Percentiles rank a stretch among this genome's conserved stretches.
Conservation (phyloP, 2,797 vertebrate genomes). For the Tympanoctomys barrerae region DNA sequence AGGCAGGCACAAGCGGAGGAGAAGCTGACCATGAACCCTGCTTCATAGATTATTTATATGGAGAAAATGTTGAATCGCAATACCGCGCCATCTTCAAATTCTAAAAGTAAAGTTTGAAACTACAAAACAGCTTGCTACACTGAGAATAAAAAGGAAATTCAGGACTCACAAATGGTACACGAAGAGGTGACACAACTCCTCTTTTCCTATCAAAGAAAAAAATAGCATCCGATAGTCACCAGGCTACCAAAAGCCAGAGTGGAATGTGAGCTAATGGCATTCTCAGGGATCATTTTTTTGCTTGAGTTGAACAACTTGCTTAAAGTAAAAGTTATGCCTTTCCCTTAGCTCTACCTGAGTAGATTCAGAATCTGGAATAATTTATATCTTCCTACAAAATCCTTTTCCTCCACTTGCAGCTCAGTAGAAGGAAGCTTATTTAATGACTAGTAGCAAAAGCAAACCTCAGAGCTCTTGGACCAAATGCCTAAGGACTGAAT, state of each 20-base stretch:
- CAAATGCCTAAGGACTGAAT: conserved; percentile 51
- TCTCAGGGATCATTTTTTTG: background rate
- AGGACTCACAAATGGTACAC: background rate
- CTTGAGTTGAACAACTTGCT: background rate
- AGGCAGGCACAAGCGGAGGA: background rate
- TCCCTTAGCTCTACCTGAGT: background rate
- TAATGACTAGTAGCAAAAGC: conserved; percentile 16
- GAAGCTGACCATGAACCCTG: background rate
- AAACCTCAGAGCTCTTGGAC: conserved; percentile 54
- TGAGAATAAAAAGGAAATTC: background rate
- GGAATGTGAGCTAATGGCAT: background rate
- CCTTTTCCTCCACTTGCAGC: background rate
- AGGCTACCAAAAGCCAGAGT: background rate
- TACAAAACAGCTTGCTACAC: conserved; percentile 50
- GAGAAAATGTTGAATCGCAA: background rate
- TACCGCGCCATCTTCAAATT: background rate
- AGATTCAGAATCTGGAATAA: conserved; percentile 25
- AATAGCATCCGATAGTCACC: background rate
- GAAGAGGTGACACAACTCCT: background rate
- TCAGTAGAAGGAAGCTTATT: background rate
- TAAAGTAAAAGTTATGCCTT: background rate
- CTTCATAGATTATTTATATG: background rate
- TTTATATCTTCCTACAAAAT: background rate
- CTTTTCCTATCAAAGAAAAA: background rate
- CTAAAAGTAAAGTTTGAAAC: conserved; percentile 27